phyloP scores from a whole-genome alignment of 1,140 invertebrate genomes.

The Plutomurus gul region DNA sequence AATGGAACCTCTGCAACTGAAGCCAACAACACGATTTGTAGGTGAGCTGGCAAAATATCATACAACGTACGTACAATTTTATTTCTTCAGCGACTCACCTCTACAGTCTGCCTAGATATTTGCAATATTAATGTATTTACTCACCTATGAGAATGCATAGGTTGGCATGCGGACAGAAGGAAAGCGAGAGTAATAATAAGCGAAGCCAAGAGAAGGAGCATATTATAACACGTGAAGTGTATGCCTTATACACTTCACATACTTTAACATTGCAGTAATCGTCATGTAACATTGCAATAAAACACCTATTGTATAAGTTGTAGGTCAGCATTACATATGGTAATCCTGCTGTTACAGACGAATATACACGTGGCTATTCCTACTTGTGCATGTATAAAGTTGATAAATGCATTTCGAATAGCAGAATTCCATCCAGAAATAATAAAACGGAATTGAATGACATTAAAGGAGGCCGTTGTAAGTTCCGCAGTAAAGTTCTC shows the following conservation, averaged over 20 bases:
- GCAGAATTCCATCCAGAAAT: constrained; percentile 16
- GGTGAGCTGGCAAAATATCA: constrained; percentile 17
- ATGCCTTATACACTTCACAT: too few relatives aligned
- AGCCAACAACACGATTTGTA: not conserved
- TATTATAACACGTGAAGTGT: too few relatives aligned
- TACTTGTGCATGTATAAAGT: not conserved
- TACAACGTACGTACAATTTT: not conserved
- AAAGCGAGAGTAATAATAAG: too few relatives aligned
- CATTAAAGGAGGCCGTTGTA: not conserved
- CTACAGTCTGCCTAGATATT: not conserved
- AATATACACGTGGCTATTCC: too few relatives aligned
- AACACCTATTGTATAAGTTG: too few relatives aligned
- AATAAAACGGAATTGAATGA: not conserved
- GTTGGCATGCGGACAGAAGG: too few relatives aligned
- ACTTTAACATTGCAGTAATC: too few relatives aligned
- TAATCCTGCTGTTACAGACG: not conserved
- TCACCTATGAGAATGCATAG: too few relatives aligned
- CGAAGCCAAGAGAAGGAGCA: too few relatives aligned
- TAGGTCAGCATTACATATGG: not conserved
- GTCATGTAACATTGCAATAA: too few relatives aligned
- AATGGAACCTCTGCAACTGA: not conserved
- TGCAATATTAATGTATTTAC: too few relatives aligned
- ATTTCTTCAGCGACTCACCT: not conserved
- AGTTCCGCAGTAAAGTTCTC: not conserved
- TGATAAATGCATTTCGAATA: not conserved